phyloP scores from a whole-genome alignment of 2,113 vertebrate genomes.

The Stegostoma tigrinum region DNA sequence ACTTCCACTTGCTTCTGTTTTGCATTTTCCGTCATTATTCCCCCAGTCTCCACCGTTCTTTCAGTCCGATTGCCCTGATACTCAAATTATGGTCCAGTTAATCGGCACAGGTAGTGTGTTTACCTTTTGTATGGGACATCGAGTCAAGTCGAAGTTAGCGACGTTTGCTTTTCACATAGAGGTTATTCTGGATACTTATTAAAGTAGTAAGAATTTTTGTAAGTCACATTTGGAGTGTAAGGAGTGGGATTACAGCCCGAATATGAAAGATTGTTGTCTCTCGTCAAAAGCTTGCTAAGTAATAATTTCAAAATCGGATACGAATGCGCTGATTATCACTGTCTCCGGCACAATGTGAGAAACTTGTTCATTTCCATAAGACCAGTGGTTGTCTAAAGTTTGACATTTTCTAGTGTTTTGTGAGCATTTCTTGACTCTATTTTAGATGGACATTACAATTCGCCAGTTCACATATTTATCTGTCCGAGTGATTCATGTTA shows the following conservation, averaged over 20 bases:
- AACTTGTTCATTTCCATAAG: background rate
- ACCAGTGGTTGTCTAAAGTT: background rate
- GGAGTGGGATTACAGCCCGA: background rate
- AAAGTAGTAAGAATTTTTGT: background rate
- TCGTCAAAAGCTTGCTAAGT: background rate
- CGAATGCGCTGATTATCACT: background rate
- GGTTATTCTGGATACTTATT: background rate
- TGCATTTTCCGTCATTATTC: background rate
- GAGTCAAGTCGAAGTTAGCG: background rate
- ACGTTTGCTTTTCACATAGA: background rate
- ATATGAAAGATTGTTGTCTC: background rate
- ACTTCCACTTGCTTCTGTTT: background rate
- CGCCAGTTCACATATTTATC: too few species aligned
- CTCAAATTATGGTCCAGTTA: background rate
- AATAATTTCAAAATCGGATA: background rate
- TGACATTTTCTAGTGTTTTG: background rate
- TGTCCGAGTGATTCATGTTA: background rate
- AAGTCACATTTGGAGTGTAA: background rate
- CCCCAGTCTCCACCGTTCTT: background rate
- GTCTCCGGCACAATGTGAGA: background rate
- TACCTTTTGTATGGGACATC: background rate
- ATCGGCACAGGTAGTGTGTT: background rate
- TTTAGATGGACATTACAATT: background rate
- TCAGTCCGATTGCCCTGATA: background rate
- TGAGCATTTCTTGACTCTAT: background rate